Conservation (phyloP, 92 coral and sea anemone genomes). For the Zoanthus solanderi region DNA sequence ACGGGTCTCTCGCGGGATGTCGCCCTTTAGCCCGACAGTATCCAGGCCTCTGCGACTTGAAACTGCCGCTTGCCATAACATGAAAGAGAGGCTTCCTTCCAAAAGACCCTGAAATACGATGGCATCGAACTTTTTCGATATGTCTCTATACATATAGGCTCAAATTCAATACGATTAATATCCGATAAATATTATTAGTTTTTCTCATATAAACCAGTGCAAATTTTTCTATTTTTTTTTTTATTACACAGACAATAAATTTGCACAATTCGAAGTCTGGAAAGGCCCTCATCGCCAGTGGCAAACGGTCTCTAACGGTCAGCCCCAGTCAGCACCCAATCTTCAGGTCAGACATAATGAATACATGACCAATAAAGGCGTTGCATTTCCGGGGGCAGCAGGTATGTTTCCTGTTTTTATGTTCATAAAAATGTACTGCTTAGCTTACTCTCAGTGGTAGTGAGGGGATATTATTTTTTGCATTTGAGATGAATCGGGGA, state of each 20-base stretch:
- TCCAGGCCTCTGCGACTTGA: too few species aligned
- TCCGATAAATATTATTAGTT: too few species aligned
- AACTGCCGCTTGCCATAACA: too few species aligned
- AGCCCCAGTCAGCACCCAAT: conserved; percentile 42
- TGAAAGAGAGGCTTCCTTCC: too few species aligned
- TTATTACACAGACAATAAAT: conserved; percentile 73
- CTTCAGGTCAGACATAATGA: conserved; percentile 84
- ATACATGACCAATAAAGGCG: conserved; percentile 86
- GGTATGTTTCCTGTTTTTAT: conserved; percentile 58
- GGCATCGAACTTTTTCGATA: too few species aligned
- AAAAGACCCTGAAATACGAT: too few species aligned
- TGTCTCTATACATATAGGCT: too few species aligned
- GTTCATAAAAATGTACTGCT: background rate
- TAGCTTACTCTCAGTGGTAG: background rate
- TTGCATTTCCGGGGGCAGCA: conserved; percentile 91
- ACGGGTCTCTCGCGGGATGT: too few species aligned
- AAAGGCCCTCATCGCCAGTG: conserved; percentile 87
- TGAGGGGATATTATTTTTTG: background rate
- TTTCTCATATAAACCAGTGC: background rate
- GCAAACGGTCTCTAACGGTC: conserved; percentile 43
- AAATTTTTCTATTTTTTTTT: background rate
- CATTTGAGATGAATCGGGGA: background rate
- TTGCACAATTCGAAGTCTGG: conserved; percentile 59
- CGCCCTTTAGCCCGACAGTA: too few species aligned
- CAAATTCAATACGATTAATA: too few species aligned